Evolutionary conservation across 1,140 invertebrate genomes (phyloP), one percentile per base, ranked within the genome.

Genomic region (Sitodiplosis mosellana): DNA sequence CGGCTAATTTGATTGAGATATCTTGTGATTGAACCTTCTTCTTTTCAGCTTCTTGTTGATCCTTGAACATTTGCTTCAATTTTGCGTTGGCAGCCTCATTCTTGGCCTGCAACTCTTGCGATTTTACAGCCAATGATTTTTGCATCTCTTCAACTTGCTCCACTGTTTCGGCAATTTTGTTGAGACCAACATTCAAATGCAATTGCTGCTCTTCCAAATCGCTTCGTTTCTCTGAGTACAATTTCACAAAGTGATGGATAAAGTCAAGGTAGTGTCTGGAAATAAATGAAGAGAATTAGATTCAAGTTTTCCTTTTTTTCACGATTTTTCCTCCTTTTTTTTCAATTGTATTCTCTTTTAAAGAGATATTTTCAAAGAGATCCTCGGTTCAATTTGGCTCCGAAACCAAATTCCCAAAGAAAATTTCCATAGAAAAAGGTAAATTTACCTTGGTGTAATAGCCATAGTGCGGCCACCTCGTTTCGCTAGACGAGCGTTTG

Each of bases 141-240:
- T 99, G 95, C 80, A 99, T 90, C 65, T 99, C 94, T 65, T 98
- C 94, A 2, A 99, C 96, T 66, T 99, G 95, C 60, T 97, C 92
- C 1, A 99, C 92, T 22, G 96, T 99, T 69, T 99, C 96, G 0
- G 90, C 87, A 53, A 99, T 99, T 67, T 99, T 99, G 54, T 87
- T 87, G 19, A 99, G 69, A 69, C 96, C 96, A 40, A 99, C 93
- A 64, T 99, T 99, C 48, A 99, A 70, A 72, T 99, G 96, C 2
- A 99, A 72, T 59, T 99, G 94, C 61, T 99, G 94, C 59, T 99
- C 96, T 66, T 99, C 95, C 33, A 99, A 69, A 62, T 98, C 94
- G 6, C 90, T 88, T 22, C 94, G 78, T 67, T 99, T 99, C 65
- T 99, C 95, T 56, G 90, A 86, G 66, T 96, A 95, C 40, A 99